Percentiles rank a stretch among this genome's conserved stretches.
Evolutionary conservation across 1,140 invertebrate genomes (phyloP).

Genomic region (Tigriopus japonicus): DNA sequence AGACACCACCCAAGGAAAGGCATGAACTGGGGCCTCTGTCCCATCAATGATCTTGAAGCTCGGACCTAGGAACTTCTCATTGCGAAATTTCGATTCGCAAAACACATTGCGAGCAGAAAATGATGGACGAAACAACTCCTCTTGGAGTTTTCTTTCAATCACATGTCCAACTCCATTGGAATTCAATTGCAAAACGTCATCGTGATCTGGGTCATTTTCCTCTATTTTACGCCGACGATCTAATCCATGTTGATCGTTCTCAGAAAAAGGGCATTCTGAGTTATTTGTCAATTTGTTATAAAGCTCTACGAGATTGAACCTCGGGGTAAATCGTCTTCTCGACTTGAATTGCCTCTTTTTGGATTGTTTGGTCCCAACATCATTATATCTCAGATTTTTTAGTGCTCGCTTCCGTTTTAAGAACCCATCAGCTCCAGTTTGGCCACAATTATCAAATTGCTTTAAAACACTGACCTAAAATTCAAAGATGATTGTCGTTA

Average conservation of each 20-base stretch:
- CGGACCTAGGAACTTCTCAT: neutral
- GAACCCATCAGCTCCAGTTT: neutral
- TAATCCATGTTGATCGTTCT: no score
- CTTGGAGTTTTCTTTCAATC: neutral
- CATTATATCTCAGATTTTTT: no score
- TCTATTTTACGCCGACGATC: no score
- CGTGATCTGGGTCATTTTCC: no score
- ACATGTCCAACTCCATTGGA: neutral
- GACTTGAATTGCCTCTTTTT: no score
- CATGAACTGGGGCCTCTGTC: neutral
- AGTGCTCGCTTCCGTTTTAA: neutral
- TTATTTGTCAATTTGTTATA: no score
- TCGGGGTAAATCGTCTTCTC: no score
- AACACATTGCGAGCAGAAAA: neutral
- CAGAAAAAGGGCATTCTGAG: no score
- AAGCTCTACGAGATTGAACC: no score
- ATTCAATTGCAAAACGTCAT: no score
- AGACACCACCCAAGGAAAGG: neutral
- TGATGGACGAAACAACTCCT: no score
- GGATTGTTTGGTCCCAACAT: no score
- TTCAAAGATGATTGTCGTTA: neutral
- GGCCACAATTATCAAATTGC: neutral
- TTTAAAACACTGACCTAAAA: neutral
- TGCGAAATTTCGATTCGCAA: neutral
- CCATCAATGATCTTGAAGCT: neutral